These are phyloP conservation scores for Montipora cactus DNA, from an alignment of 64 coral and sea anemone species.

Conservation along the genomic window DNA sequence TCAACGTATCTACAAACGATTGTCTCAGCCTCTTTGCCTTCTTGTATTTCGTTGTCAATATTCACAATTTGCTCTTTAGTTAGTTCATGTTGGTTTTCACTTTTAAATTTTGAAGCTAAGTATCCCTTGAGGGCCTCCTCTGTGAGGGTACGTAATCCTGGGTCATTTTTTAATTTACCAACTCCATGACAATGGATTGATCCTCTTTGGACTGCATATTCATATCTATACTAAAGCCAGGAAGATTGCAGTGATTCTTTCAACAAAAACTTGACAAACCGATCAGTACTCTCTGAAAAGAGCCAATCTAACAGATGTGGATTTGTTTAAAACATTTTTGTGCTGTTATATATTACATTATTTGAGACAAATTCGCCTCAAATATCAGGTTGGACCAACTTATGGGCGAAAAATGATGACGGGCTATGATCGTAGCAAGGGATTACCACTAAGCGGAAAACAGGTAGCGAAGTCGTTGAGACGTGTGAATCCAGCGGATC, in stretches of 20 bases:
- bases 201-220: constrained; percentile 46
- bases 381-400: constrained; percentile 65
- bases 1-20: constrained; percentile 47
- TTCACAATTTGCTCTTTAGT: neutral
- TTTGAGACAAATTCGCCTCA: constrained; percentile 7
- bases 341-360: neutral
- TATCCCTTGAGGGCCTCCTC: constrained; percentile 4
- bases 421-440: constrained; percentile 63
- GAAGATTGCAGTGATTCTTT: constrained; percentile 14
- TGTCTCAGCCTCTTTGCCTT: constrained; percentile 22
- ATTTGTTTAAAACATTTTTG: constrained; percentile 30
- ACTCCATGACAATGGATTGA: constrained; percentile 57
- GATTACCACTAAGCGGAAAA: constrained; percentile 24
- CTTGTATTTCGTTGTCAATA: neutral
- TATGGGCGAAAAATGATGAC: constrained; percentile 75
- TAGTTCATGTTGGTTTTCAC: neutral
- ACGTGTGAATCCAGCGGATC: constrained; percentile 71
- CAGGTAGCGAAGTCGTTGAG: constrained; percentile 37
- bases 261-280: constrained; percentile 31
- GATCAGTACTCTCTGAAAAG: constrained; percentile 32
- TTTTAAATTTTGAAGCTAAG: constrained; percentile 16
- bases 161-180: constrained; percentile 36
- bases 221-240: constrained; percentile 63
- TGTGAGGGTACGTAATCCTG: constrained; percentile 33
- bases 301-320: constrained; percentile 59